These are phyloP conservation scores for Lathronympha strigana DNA, from an alignment of 2,888 invertebrate species.

Conservation along the genomic window DNA sequence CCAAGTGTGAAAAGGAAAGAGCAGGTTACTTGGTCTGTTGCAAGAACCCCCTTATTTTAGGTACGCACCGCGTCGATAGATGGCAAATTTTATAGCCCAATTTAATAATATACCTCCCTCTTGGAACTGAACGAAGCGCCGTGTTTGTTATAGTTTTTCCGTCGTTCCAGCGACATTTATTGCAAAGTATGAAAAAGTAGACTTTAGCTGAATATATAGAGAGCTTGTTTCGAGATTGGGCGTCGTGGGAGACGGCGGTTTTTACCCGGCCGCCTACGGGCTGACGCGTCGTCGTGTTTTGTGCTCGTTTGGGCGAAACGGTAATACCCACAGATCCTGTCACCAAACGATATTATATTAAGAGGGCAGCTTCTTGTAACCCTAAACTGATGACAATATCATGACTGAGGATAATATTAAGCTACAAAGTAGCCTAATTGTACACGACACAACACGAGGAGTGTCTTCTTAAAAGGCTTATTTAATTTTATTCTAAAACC, in stretches of 20 bases:
- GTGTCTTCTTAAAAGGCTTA: no score
- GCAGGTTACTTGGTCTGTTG: slow-evolving; percentile 42
- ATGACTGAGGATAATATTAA: slow-evolving; percentile 12
- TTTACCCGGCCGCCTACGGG: slow-evolving; percentile 54
- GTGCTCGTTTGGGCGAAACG: slow-evolving; percentile 52
- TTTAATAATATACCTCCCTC: slow-evolving; percentile 57
- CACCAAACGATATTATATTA: slow-evolving; percentile 51
- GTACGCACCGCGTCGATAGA: slow-evolving; percentile 51
- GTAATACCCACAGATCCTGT: slow-evolving; percentile 52
- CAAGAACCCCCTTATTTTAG: slow-evolving; percentile 51
- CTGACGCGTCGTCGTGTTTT: slow-evolving; percentile 56
- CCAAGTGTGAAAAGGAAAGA: slow-evolving; percentile 49
- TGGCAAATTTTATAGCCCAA: slow-evolving; percentile 62
- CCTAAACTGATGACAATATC: slow-evolving; percentile 28
- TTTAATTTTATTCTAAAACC: no score
- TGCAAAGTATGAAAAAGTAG: slow-evolving; percentile 58
- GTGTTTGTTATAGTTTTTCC: slow-evolving; percentile 58
- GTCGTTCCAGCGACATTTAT: slow-evolving; percentile 55
- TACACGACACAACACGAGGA: no score
- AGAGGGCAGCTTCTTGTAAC: slow-evolving; percentile 40
- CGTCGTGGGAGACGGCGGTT: slow-evolving; percentile 65
- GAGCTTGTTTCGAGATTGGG: slow-evolving; percentile 52
- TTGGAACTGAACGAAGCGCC: slow-evolving; percentile 51
- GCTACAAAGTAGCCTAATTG: neutral
- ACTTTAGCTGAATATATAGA: slow-evolving; percentile 66